Conservation (phyloP, 2,888 invertebrate genomes). For the Uloborus plumipes region DNA sequence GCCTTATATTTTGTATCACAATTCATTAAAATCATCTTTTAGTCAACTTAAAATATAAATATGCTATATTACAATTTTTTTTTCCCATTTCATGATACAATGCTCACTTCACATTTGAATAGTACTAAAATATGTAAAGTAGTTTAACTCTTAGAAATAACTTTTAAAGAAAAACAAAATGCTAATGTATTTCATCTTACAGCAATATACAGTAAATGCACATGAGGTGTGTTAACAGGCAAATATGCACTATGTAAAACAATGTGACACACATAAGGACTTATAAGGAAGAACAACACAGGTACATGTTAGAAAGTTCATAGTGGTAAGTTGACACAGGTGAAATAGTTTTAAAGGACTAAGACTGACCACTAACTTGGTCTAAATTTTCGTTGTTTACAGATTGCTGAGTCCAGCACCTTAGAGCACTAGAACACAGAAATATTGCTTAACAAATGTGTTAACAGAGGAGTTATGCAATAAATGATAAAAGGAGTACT, state of each 20-base stretch:
- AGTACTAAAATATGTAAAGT: too few species aligned
- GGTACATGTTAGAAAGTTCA: constrained; percentile 34
- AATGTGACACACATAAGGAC: constrained; percentile 40
- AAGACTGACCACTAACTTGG: constrained; percentile 60
- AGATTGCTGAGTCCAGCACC: constrained; percentile 65
- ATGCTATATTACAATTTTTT: too few species aligned
- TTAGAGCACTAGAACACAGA: constrained; percentile 63
- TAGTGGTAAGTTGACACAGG: constrained; percentile 49
- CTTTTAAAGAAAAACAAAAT: background rate
- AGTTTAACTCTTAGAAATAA: too few species aligned
- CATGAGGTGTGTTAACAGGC: constrained; percentile 61
- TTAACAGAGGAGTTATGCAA: background rate
- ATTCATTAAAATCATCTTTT: too few species aligned
- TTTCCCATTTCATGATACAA: too few species aligned
- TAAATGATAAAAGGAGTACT: too few species aligned
- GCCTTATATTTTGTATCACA: too few species aligned
- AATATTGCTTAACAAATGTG: constrained; percentile 28
- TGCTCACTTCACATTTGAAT: too few species aligned
- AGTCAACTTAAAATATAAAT: too few species aligned
- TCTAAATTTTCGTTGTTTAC: constrained; percentile 65
- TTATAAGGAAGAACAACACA: constrained; percentile 21
- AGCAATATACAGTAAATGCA: constrained; percentile 60
- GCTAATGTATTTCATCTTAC: constrained; percentile 31
- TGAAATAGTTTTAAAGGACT: constrained; percentile 47
- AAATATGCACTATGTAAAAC: constrained; percentile 54